These are phyloP conservation scores for Anas platyrhynchos DNA, from an alignment of 2,113 vertebrate species.

Conservation along the genomic window DNA sequence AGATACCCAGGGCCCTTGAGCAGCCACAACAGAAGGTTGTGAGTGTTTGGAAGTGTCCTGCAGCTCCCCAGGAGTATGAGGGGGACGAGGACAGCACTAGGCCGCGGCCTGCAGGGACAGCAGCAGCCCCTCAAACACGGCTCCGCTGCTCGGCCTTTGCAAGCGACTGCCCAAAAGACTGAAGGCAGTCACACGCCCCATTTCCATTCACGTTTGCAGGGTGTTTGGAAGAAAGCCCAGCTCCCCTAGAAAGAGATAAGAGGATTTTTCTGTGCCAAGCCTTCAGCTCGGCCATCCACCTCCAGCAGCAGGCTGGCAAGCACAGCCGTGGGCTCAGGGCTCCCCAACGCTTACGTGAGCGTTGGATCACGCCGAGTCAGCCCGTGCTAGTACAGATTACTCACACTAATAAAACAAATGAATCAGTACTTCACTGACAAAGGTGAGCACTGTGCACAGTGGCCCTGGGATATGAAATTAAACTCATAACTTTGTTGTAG, in stretches of 20 bases:
- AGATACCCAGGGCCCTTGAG: background rate
- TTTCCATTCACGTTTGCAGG: background rate
- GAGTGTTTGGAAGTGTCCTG: background rate
- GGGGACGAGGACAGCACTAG: too few relatives aligned
- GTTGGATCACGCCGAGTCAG: background rate
- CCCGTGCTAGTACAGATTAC: constrained; percentile 4
- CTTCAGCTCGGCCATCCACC: background rate
- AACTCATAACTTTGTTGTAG: background rate
- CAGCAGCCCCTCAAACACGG: background rate
- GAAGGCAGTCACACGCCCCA: background rate
- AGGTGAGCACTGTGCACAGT: background rate
- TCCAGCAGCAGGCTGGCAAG: background rate
- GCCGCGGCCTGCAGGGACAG: background rate
- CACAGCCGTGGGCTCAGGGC: background rate
- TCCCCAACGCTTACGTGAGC: background rate
- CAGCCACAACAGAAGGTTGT: background rate
- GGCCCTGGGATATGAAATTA: constrained; percentile 37
- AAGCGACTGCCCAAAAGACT: background rate
- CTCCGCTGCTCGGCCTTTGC: background rate
- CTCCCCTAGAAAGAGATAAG: background rate
- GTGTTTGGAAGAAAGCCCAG: background rate
- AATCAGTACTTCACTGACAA: constrained; percentile 29
- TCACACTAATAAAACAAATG: constrained; percentile 32
- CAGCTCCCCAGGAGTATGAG: background rate
- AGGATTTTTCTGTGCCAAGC: background rate